Base-by-base conservation (phyloP, 2,888 invertebrate species). In the Epinotia brunnichana region DNA sequence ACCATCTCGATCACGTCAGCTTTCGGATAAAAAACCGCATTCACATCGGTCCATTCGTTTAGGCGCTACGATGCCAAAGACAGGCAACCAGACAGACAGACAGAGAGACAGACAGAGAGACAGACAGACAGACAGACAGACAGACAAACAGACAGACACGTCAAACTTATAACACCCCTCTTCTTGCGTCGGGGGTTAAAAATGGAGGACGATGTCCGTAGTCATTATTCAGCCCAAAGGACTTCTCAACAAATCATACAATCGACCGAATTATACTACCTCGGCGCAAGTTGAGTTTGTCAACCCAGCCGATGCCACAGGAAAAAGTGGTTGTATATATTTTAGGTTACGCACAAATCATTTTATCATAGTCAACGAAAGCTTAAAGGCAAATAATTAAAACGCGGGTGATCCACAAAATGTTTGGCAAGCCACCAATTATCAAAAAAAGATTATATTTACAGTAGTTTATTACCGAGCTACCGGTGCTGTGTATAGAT, bases 371-470 rank as follows among this genome's bases (percentile, higher is more conserved):
- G 72, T 68, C 72, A 72, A 21, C 24, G 19, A 62, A 61, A 68
- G 72, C 61, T 68, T 72, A 68, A 72, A 68, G 62, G 62, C 19
- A 62, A 68, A 72, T 62, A 72, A 72, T 72, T 68, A 72, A 67
- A 68, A 62, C 62, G 48, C 44, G 72, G 71, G 57, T 73, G 68
- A 69, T 73, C 69, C 62, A 73, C 68, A 53, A 57, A 62, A 59
- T 53, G 56, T 63, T 73, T 73, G 73, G 69, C 69, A 73, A 19
- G 61, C 19, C 57, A 71, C 71, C 67, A 74, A 69, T 68, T 72
- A 72, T 68, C 73, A 73, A 73, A 69, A 73, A 73, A 73, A 73
- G 68, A 73, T 73, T 73, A 73, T 2, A 24, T 24, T n/a, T 69
- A 59, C 62, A 21, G 10, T 24, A 57, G 57, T 68, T 41, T 57